A percentile compares a stretch with the other conserved stretches of the same genome.
Conservation (phyloP, 2,888 invertebrate genomes). For the Neocrepidodera transversa region DNA sequence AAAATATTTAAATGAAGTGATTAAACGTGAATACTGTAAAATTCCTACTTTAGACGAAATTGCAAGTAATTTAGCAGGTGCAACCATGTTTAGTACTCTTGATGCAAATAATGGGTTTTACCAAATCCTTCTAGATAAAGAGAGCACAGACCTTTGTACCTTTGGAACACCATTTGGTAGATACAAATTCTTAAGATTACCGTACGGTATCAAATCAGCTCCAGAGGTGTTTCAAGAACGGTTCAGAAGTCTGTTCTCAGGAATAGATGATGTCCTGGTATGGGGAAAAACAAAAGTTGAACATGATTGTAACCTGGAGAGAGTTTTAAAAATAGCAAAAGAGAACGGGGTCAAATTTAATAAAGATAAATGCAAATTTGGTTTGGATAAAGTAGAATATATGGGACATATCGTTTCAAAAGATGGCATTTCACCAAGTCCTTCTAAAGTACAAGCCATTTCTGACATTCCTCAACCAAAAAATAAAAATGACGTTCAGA, state of each 20-base stretch:
- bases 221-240: conserved; percentile 17
- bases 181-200: conserved; percentile 27
- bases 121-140: conserved; percentile 22
- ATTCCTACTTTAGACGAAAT: conserved; percentile 39
- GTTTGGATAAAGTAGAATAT: conserved; percentile 24
- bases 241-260: conserved; percentile 1
- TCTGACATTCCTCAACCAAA: neutral
- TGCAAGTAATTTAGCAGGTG: conserved; percentile 24
- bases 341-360: neutral
- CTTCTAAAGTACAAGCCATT: conserved; percentile 35
- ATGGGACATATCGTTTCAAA: conserved; percentile 38
- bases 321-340: conserved; percentile 35
- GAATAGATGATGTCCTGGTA: conserved; percentile 46
- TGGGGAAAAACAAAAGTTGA: conserved; percentile 39
- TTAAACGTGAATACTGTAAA: conserved; percentile 32
- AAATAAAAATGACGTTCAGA: neutral
- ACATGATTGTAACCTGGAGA: conserved; percentile 39
- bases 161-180: conserved; percentile 34
- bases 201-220: conserved; percentile 29
- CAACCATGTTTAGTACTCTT: neutral
- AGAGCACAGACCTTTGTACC: conserved; percentile 27
- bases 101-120: conserved; percentile 29
- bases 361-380: neutral
- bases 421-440: conserved; percentile 32
- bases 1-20: conserved; percentile 33